Base-by-base conservation (phyloP, 2,113 vertebrate species). In the Spermophilus dauricus region DNA sequence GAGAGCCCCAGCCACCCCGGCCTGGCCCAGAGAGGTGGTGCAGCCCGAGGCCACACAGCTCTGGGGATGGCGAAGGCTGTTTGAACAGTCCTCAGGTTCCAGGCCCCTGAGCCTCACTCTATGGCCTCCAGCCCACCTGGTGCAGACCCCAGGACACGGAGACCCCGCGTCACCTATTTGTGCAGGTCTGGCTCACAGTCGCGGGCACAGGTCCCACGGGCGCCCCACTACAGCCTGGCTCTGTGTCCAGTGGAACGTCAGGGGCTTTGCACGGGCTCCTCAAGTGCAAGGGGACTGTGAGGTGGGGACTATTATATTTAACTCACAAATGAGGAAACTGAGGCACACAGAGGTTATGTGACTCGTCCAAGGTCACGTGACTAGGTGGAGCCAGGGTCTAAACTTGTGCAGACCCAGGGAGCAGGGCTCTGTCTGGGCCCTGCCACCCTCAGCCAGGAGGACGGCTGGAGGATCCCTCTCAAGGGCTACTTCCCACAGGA, bases 161-260 rank as follows among this genome's bases (percentile, higher is more conserved):
- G 39, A 13, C 30, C 56, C 32, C 1, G 37, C 5, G 56, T 56
- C 45, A 13, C 56, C 18, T 1, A 24, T 14, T 6, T 1, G 14
- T 7, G 30, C 58, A 30, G 48, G 39, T 30, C 58, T 37, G 2
- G 20, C 28, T 2, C n/a, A 51, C 1, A 5, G n/a, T 24, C 5
- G 0, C 2, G 28, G 22, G n/a, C 77, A 37, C 22, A 0, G 63
- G 77, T 65, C n/a, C 75, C 73, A 16, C 0, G 0, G 1, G 48
- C 22, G 9, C 37, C 0, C 42, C 10, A 28, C 72, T 11, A 45
- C 39, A 61, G n/a, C 9, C 20, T 0, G 17, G 30, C 28, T 81
- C 72, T 34, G 10, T 34, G 67, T 18, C 34, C 28, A 1, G 8
- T 1, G 42, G 42, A n/a, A 37, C 24, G 42, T 58, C 82, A 56